phyloP scores from a whole-genome alignment of 2,888 invertebrate species.

The Nymphalis urticae region DNA sequence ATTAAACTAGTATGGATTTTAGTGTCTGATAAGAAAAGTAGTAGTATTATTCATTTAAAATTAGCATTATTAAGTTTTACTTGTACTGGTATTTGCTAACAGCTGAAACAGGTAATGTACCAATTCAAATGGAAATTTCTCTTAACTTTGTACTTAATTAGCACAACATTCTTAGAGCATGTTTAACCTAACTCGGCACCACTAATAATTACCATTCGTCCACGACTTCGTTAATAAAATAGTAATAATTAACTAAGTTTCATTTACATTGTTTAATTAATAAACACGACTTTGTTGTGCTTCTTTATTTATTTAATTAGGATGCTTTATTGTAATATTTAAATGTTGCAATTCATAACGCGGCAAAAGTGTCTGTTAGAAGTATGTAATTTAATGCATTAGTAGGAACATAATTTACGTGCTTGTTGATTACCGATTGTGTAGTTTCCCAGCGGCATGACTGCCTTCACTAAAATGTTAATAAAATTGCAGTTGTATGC shows the following conservation, averaged over 20 bases:
- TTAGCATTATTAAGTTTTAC: neutral
- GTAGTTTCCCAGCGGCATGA: slow-evolving; percentile 49
- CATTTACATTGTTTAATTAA: slow-evolving; percentile 1
- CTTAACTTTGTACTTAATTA: slow-evolving; percentile 37
- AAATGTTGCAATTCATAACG: slow-evolving; percentile 22
- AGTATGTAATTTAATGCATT: slow-evolving; percentile 35
- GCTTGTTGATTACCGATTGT: slow-evolving; percentile 60
- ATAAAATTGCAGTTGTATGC: slow-evolving; percentile 65
- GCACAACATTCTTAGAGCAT: slow-evolving; percentile 36
- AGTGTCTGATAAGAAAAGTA: too few species aligned
- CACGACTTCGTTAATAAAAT: slow-evolving; percentile 30
- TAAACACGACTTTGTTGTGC: neutral
- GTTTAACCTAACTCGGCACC: slow-evolving; percentile 29
- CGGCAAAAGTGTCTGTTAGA: slow-evolving; percentile 22
- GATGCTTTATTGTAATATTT: slow-evolving; percentile 4
- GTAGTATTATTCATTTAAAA: too few species aligned
- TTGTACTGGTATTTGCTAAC: slow-evolving; percentile 13
- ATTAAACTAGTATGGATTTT: too few species aligned
- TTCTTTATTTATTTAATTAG: neutral
- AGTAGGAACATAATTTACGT: slow-evolving; percentile 51
- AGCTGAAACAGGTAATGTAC: slow-evolving; percentile 25
- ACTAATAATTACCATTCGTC: slow-evolving; percentile 31
- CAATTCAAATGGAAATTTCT: slow-evolving; percentile 37
- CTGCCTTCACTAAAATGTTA: slow-evolving; percentile 62
- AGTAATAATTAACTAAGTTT: slow-evolving; percentile 8